phyloP scores from a whole-genome alignment of 1,140 invertebrate species.

The Drosophila santomea region DNA sequence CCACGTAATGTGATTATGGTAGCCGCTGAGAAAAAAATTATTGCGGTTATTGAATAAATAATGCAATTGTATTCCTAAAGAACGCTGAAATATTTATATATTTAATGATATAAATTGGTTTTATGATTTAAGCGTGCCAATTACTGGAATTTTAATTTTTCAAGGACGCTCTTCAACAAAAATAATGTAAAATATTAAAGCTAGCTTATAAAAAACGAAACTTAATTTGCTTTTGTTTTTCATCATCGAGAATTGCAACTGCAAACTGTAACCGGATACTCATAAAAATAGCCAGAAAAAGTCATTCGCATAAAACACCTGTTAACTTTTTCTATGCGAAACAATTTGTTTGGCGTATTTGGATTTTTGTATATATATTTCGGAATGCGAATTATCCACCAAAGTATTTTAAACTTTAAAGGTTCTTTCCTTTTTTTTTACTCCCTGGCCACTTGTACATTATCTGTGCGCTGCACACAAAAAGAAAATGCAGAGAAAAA shows the following conservation, averaged over 20 bases:
- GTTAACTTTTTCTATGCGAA: background rate
- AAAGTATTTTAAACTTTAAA: conserved; percentile 7
- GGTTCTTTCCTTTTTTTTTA: background rate
- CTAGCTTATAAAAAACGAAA: background rate
- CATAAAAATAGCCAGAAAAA: background rate
- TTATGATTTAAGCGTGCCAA: too few relatives aligned
- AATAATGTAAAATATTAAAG: background rate
- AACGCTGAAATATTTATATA: too few relatives aligned
- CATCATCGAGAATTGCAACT: too few relatives aligned
- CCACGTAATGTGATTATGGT: conserved; percentile 94
- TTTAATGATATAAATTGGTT: too few relatives aligned
- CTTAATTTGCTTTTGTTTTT: background rate
- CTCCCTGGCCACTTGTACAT: conserved; percentile 1
- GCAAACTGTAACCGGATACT: background rate
- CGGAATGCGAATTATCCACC: background rate
- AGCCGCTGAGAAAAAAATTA: conserved; percentile 86
- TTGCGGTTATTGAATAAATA: background rate
- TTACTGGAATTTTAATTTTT: too few relatives aligned
- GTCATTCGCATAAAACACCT: background rate
- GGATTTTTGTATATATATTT: conserved; percentile 2
- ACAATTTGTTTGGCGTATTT: background rate
- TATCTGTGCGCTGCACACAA: conserved; percentile 41
- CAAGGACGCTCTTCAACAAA: background rate
- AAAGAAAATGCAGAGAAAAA: conserved; percentile 39
- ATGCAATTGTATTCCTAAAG: too few relatives aligned